phyloP scores from a whole-genome alignment of 2,797 vertebrate genomes.

The Chelon auratus region DNA sequence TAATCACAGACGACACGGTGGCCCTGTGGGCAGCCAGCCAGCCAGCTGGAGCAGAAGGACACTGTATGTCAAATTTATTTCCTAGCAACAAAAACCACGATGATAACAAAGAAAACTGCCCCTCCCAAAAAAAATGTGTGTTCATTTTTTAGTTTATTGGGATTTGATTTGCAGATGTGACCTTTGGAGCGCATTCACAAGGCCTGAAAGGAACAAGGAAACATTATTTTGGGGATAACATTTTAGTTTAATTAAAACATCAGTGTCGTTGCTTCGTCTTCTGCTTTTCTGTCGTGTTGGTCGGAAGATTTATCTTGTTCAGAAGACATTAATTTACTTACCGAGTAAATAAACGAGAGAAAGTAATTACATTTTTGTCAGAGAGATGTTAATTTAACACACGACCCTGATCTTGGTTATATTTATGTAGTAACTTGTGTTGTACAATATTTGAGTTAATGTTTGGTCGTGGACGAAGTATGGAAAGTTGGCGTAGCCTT shows the following conservation, averaged over 20 bases:
- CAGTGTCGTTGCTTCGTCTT: slow-evolving; percentile 11
- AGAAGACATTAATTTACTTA: background rate
- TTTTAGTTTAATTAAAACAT: background rate
- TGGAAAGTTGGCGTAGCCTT: background rate
- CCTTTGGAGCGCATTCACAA: slow-evolving; percentile 13
- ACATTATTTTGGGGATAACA: background rate
- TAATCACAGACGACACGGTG: slow-evolving; percentile 79
- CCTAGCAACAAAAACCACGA: slow-evolving; percentile 63
- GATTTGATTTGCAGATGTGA: slow-evolving; percentile 30
- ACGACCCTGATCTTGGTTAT: background rate
- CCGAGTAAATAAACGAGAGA: background rate
- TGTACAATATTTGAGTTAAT: background rate
- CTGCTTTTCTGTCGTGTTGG: background rate
- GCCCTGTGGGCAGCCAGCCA: slow-evolving; percentile 71
- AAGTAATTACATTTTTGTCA: background rate
- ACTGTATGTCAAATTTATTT: slow-evolving; percentile 73
- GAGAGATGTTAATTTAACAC: slow-evolving; percentile 2
- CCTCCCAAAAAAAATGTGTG: slow-evolving; percentile 29
- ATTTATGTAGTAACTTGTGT: background rate
- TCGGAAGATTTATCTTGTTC: background rate
- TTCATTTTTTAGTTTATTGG: slow-evolving; percentile 48
- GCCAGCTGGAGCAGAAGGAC: slow-evolving; percentile 79
- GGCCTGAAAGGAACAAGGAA: background rate
- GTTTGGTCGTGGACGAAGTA: background rate
- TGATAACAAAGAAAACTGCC: slow-evolving; percentile 36